Evolutionary conservation across 35 echinoderm and acorn worm species (phyloP), one percentile per base, ranked within the genome.

Genomic region (Holothuria glaberrima): DNA sequence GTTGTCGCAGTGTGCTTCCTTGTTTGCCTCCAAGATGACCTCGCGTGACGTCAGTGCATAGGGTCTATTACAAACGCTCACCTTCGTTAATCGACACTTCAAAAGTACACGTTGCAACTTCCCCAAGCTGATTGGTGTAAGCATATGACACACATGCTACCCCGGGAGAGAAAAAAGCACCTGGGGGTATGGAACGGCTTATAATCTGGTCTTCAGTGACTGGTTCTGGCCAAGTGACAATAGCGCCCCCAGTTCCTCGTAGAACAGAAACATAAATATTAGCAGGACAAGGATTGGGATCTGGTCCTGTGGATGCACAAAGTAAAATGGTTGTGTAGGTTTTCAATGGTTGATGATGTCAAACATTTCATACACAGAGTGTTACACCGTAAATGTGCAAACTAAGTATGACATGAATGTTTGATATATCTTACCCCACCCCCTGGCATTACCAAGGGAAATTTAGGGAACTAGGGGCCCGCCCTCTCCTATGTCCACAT

Each of bases 211-310:
- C 56, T 9, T 14, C 46, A 28, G 56, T 58, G 25, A 27, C 80
- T 84, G 80, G 80, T 18, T 84, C 80, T 21, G 19, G 27, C 80
- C 80, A 84, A 31, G 80, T 84, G n/a, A 84, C 80, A 57, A 84
- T 84, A 36, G 80, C 30, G 21, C 80, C 80, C 9, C 80, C 80
- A 84, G 57, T 84, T 22, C 80, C 80, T 2, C 80, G 56, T 7
- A 84, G 56, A 38, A 54, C 26, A 31, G 21, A 56, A 46, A 84
- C 80, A 28, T 31, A 48, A 5, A 84, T 84, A 6, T 84, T 63
- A 10, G 33, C 59, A 36, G 80, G 80, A 17, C 80, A 84, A 62
- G 80, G 80, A 54, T 84, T 56, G 7, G 80, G 80, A 27, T 84
- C 57, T 31, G 80, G 80, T 61, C 80, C 80, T 84, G 56, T 30